phyloP scores from a whole-genome alignment of 2,113 vertebrate species.

The cat (Felis catus) region F.catus_Fca126_mat1.0 CM031415.1:74397501-74398000 shows the following conservation, averaged over 20 bases:
- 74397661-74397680: fast-evolving
- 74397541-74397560: not conserved
- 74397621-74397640: too few species aligned
- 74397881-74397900: not conserved
- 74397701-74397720: not conserved
- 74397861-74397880: not conserved
- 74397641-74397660: not conserved
- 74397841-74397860: not conserved
- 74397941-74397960: not conserved
- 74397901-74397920: not conserved
- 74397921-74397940: not conserved
- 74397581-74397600: not conserved
- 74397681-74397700: too few species aligned
- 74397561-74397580: not conserved
- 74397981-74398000: too few species aligned
- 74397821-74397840: not conserved
- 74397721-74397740: not conserved
- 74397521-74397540: not conserved
- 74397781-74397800: not conserved
- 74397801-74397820: not conserved
- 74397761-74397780: not conserved
- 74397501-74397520: not conserved
- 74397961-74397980: not conserved
- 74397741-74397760: too few species aligned
- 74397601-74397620: not conserved